phyloP scores from a whole-genome alignment of 2,113 vertebrate species.

The Siphamia tubifer region DNA sequence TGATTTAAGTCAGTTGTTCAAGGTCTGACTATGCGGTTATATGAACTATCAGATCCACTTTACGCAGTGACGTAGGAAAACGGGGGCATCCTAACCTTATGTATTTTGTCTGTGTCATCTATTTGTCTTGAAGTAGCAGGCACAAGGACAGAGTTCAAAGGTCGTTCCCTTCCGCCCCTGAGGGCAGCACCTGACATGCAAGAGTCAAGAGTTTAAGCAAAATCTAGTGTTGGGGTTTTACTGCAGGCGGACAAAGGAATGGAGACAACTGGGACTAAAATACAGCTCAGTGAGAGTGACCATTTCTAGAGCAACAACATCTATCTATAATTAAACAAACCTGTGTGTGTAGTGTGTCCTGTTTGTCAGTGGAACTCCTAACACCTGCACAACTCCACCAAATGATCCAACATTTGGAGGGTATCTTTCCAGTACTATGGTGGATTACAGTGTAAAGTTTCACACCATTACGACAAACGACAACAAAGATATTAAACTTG shows the following conservation, averaged over 20 bases:
- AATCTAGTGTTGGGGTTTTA: conserved; percentile 37
- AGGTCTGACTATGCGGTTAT: conserved; percentile 2
- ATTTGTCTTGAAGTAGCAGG: background rate
- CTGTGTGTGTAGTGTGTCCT: too few relatives aligned
- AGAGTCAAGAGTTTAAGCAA: conserved; percentile 66
- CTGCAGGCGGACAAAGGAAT: background rate
- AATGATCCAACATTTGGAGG: too few relatives aligned
- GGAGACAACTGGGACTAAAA: background rate
- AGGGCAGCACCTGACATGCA: conserved; percentile 44
- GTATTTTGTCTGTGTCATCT: conserved; percentile 7
- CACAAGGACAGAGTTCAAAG: conserved; percentile 28
- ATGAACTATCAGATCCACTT: conserved; percentile 16
- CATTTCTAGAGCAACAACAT: background rate
- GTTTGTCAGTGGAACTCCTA: too few relatives aligned
- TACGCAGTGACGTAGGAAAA: conserved; percentile 16
- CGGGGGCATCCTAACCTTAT: conserved; percentile 24
- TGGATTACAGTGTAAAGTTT: too few relatives aligned
- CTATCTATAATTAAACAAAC: too few relatives aligned
- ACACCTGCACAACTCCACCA: too few relatives aligned
- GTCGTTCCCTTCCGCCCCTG: conserved; percentile 8
- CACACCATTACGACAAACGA: too few relatives aligned
- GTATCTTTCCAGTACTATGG: too few relatives aligned
- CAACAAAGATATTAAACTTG: too few relatives aligned
- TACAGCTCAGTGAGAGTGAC: background rate
- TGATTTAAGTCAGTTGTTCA: too few relatives aligned